Evolutionary conservation across 2,797 vertebrate species (phyloP), one percentile per base, ranked within the genome.

Genomic region (Lagocephalus sceleratus): DNA sequence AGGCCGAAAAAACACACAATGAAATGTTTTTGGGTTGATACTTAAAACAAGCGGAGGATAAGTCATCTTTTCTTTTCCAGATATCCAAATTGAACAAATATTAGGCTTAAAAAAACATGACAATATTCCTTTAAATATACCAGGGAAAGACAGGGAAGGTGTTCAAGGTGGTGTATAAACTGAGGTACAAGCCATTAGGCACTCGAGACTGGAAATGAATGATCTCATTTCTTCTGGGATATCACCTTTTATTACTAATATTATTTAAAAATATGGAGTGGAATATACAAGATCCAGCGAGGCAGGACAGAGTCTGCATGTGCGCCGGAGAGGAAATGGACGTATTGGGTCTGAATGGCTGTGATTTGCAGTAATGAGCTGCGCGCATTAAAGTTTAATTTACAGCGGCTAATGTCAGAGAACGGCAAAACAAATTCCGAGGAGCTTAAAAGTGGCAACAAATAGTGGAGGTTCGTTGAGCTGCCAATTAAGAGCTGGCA

Each of bases 281-380:
- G 61, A 77, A 71, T 77, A 75, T 80, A 72, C 65, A 82, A 66
- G 60, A 75, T 63, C 73, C 71, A 78, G 47, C 1, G 63, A 81
- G 66, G 65, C 60, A 60, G 71, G 71, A 73, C 64, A 60, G 70
- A 76, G 63, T 57, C 55, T 58, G 60, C 74, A 68, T 68, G 61
- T 58, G 66, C 29, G 32, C 66, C 82, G 79, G 71, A 81, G 66
- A 61, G 63, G 54, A 82, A 81, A 75, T 82, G 83, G 87, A 78
- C 61, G 73, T 72, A 83, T 83, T 74, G 78, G 73, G 76, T 90
- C 76, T 81, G 78, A 83, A 66, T 75, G 71, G 86, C 78, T 75
- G 85, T 86, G 89, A 90, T 87, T 90, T 86, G 68, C 83, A 59
- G 85, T 90, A 89, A 90, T 88, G 86, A 90, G 87, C 82, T 85